A percentile compares a stretch with the other conserved stretches of the same genome.
Conservation (phyloP, 2,797 vertebrate genomes). For the Zalophus californianus region DNA sequence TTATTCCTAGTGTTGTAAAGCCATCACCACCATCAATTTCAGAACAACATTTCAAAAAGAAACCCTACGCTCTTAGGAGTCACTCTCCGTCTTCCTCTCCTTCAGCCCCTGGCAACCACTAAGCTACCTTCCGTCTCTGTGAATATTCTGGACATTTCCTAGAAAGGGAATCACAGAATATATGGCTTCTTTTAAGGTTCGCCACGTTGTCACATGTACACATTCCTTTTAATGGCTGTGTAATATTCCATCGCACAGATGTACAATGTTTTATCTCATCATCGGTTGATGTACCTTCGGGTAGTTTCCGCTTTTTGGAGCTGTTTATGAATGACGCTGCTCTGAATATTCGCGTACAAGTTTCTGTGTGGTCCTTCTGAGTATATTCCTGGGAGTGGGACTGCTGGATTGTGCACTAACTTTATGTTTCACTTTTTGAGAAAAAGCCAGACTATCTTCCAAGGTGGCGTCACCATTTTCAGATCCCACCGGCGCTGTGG, state of each 20-base stretch:
- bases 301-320: not conserved
- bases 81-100: rapidly evolving
- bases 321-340: too few species aligned
- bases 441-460: not conserved
- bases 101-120: too few species aligned
- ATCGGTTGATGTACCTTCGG: rapidly evolving
- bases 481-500: rapidly evolving
- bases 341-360: rapidly evolving
- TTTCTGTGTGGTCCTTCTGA: not conserved
- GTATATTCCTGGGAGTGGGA: too few species aligned
- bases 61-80: not conserved
- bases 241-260: rapidly evolving
- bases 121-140: not conserved
- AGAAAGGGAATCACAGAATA: not conserved
- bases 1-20: not conserved
- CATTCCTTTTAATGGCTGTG: rapidly evolving
- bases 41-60: not conserved
- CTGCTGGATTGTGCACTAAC: rapidly evolving
- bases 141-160: too few species aligned
- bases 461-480: not conserved
- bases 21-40: not conserved
- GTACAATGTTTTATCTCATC: too few species aligned
- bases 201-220: rapidly evolving
- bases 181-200: not conserved
- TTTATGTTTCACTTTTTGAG: not conserved